phyloP scores from a whole-genome alignment of 2,113 vertebrate genomes.

The Lonchura striata region DNA sequence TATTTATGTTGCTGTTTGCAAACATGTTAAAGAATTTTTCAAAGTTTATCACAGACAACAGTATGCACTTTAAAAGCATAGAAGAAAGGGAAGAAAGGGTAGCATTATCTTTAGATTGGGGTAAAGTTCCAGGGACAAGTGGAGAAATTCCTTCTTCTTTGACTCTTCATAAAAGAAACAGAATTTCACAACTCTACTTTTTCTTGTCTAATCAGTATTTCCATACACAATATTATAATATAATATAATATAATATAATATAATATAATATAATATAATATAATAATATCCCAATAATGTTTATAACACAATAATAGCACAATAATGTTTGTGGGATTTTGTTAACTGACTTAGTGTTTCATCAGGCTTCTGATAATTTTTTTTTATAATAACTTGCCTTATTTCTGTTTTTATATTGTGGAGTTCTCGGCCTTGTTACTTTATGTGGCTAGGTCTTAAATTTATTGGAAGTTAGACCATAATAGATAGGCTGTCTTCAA shows the following conservation, averaged over 20 bases:
- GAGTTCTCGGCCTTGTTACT: not conserved
- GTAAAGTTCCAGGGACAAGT: not conserved
- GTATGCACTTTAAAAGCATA: not conserved
- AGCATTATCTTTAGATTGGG: not conserved
- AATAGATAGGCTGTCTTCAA: not conserved
- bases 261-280: too few relatives aligned
- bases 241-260: too few relatives aligned
- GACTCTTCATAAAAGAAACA: not conserved
- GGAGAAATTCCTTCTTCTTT: not conserved
- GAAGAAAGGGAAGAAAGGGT: not conserved
- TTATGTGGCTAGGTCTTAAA: not conserved
- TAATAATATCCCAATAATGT: too few relatives aligned
- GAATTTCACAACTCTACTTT: not conserved
- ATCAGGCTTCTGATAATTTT: not conserved
- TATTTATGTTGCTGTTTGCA: not conserved
- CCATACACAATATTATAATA: not conserved
- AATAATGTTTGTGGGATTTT: not conserved
- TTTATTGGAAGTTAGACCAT: not conserved
- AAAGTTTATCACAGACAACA: not conserved
- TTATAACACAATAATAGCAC: too few relatives aligned
- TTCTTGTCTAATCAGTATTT: not conserved
- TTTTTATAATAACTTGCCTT: not conserved
- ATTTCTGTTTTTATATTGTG: not conserved
- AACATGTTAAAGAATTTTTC: not conserved
- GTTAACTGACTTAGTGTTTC: not conserved